phyloP scores from a whole-genome alignment of 2,113 vertebrate genomes.

The Cebus imitator region DNA sequence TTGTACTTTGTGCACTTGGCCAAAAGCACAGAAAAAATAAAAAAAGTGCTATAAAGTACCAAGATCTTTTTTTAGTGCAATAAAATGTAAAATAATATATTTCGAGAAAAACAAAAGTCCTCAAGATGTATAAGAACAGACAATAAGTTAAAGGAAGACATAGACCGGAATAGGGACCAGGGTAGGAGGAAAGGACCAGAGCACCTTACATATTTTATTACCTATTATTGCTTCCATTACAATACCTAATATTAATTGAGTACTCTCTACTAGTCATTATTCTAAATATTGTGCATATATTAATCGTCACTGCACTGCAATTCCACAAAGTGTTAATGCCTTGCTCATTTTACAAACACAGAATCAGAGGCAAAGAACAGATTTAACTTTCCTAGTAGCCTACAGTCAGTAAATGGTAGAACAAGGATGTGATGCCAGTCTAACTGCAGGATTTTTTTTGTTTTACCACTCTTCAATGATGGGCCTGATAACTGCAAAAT shows the following conservation, averaged over 20 bases:
- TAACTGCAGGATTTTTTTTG: not conserved
- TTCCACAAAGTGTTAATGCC: not conserved
- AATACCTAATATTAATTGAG: not conserved
- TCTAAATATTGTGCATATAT: not conserved
- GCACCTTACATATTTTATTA: not conserved
- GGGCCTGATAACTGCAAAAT: not conserved
- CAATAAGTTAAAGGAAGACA: not conserved
- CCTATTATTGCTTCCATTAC: not conserved
- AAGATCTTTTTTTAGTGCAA: constrained; percentile 33
- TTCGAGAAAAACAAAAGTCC: not conserved
- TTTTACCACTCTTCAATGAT: not conserved
- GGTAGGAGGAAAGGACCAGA: not conserved
- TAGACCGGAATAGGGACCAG: not conserved
- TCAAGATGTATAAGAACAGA: not conserved
- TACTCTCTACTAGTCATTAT: not conserved
- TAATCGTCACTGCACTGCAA: not conserved
- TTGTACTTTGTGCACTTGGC: not conserved
- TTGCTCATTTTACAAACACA: constrained; percentile 3
- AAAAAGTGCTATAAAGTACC: not conserved
- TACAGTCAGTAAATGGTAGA: not conserved
- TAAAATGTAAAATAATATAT: constrained; percentile 13
- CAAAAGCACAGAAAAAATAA: not conserved
- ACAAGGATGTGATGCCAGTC: not conserved
- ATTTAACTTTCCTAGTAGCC: not conserved
- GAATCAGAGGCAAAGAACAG: not conserved